A percentile compares a stretch with the other conserved stretches of the same genome.
phyloP scores from a whole-genome alignment of 2,888 invertebrate species.

The Tetragnatha montana region DNA sequence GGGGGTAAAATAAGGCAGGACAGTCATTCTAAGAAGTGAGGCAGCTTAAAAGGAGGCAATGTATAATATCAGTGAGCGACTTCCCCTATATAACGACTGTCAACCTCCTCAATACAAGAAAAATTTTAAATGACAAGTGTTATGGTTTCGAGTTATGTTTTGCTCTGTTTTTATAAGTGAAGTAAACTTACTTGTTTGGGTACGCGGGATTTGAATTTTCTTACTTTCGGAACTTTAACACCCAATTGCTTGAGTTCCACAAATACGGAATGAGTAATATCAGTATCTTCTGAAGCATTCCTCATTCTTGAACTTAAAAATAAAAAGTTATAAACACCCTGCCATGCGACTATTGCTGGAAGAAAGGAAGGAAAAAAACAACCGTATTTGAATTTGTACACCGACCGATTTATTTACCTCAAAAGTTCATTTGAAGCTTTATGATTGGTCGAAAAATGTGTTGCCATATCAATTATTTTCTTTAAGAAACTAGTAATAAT shows the following conservation, averaged over 20 bases:
- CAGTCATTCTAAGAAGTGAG: too few species aligned
- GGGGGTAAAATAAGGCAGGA: too few species aligned
- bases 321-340: not conserved
- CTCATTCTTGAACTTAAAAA: conserved; percentile 6
- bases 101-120: too few species aligned
- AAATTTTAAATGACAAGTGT: too few species aligned
- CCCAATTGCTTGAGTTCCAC: conserved; percentile 56
- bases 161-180: not conserved
- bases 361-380: not conserved
- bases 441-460: not conserved
- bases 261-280: conserved; percentile 27
- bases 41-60: too few species aligned
- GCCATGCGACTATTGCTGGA: not conserved
- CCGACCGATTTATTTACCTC: not conserved
- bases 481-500: too few species aligned
- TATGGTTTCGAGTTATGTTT: too few species aligned
- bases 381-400: not conserved
- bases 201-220: conserved; percentile 50
- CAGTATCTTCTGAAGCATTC: conserved; percentile 29
- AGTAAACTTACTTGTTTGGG: conserved; percentile 51
- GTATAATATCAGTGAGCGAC: too few species aligned
- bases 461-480: not conserved
- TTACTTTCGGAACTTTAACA: conserved; percentile 62
- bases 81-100: too few species aligned
- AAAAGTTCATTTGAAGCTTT: not conserved